These are phyloP conservation scores for Megaceryle torquata DNA, from an alignment of 2,113 vertebrate genomes.

Conservation along the genomic window DNA sequence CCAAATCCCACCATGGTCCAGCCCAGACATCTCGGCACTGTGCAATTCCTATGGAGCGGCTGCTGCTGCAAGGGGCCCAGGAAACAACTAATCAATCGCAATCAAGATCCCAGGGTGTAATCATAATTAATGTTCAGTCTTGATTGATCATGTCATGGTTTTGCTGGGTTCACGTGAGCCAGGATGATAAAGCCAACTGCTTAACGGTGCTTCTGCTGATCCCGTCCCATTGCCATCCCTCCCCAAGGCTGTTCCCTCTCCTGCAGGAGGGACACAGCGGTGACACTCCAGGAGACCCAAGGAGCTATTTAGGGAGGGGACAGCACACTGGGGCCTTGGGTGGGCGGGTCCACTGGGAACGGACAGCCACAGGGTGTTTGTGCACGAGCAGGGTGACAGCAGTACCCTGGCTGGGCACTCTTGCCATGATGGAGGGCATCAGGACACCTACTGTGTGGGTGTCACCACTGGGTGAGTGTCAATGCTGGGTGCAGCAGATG, in stretches of 20 bases:
- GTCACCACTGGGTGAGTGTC: background rate
- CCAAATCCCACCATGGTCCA: background rate
- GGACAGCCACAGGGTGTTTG: fast-evolving
- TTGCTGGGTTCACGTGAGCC: background rate
- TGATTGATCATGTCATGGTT: conserved; percentile 55
- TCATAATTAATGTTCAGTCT: conserved; percentile 70
- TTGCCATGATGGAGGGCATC: fast-evolving
- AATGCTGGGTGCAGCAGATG: background rate
- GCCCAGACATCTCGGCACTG: background rate
- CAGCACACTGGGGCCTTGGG: fast-evolving
- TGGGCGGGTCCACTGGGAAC: fast-evolving
- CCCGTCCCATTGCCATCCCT: background rate
- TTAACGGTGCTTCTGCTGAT: background rate
- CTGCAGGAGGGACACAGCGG: background rate
- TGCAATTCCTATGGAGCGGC: background rate
- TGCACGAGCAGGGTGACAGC: background rate
- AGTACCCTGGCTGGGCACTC: background rate
- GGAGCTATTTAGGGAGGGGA: background rate
- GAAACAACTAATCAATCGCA: conserved; percentile 60
- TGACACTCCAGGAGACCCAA: background rate
- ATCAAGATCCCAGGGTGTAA: conserved; percentile 64
- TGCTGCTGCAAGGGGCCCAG: background rate
- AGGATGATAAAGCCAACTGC: background rate
- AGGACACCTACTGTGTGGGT: background rate
- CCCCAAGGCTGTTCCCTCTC: background rate